Conservation (phyloP, 2,797 vertebrate genomes). For the Podarcis siculus region DNA sequence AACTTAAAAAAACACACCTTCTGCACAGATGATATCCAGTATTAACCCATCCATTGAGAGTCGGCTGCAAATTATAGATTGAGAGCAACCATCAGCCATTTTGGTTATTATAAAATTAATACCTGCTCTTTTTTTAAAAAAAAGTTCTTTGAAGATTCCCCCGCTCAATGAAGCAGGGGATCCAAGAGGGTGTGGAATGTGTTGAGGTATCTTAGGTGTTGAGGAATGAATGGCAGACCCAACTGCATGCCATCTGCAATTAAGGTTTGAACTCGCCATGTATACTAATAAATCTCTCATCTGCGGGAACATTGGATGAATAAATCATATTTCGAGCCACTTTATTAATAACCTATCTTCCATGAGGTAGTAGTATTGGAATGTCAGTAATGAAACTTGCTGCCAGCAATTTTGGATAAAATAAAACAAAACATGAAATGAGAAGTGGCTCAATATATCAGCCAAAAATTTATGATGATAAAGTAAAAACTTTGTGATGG, state of each 20-base stretch:
- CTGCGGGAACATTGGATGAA: conserved; percentile 30
- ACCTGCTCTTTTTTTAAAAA: neutral
- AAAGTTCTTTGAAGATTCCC: neutral
- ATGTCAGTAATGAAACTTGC: conserved; percentile 27
- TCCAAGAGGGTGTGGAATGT: neutral
- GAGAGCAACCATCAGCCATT: neutral
- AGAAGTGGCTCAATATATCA: neutral
- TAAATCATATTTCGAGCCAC: conserved; percentile 24
- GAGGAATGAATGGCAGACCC: conserved; percentile 11
- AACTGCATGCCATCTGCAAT: conserved; percentile 12
- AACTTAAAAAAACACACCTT: too few species aligned
- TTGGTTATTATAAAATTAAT: conserved; percentile 6
- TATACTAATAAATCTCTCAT: conserved; percentile 31
- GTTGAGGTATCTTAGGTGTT: conserved; percentile 1
- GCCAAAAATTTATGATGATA: neutral
- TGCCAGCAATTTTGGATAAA: conserved; percentile 24
- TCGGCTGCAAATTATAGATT: neutral
- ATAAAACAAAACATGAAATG: conserved; percentile 1
- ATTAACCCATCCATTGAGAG: neutral
- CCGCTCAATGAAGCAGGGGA: neutral
- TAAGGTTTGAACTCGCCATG: conserved; percentile 19
- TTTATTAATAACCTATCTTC: conserved; percentile 19
- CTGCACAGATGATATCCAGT: too few species aligned
- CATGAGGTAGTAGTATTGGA: conserved; percentile 32
- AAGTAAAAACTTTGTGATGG: neutral